Percentiles rank a stretch among this genome's conserved stretches.
These are phyloP conservation scores for Venusia cambrica DNA, from an alignment of 2,888 invertebrate genomes.

Conservation along the genomic window DNA sequence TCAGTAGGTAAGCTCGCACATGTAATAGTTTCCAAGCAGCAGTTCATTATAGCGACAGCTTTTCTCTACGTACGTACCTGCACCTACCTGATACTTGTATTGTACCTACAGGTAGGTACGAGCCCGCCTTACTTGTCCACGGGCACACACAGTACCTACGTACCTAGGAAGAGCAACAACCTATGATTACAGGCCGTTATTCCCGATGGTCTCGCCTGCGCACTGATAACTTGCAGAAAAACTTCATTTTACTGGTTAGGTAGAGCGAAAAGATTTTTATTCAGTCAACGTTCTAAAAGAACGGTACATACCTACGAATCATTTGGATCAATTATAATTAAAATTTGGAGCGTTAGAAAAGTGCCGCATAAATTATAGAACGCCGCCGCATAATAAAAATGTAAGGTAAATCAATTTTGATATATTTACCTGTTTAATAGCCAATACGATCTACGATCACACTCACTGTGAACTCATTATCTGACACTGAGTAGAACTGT, in stretches of 20 bases:
- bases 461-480: constrained; percentile 75
- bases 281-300: constrained; percentile 20
- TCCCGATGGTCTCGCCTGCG: constrained; percentile 63
- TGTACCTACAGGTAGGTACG: no score
- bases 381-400: constrained; percentile 51
- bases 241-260: constrained; percentile 21
- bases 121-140: no score
- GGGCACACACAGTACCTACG: no score
- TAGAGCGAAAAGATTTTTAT: constrained; percentile 7
- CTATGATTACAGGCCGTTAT: constrained; percentile 81
- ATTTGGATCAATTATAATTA: constrained; percentile 29
- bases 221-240: constrained; percentile 57
- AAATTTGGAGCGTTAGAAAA: constrained; percentile 36
- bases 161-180: constrained; percentile 80
- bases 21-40: constrained; percentile 16
- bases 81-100: no score
- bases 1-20: neutral
- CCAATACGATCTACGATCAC: constrained; percentile 65
- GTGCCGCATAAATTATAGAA: constrained; percentile 42
- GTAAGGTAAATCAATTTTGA: constrained; percentile 40
- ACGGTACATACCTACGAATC: constrained; percentile 22
- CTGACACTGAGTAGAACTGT: constrained; percentile 69
- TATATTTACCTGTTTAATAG: constrained; percentile 74
- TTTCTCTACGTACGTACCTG: no score
- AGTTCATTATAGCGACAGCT: constrained; percentile 35